Evolutionary conservation across 2,113 vertebrate genomes (phyloP).

Genomic region (Sphyrna mokarran): DNA sequence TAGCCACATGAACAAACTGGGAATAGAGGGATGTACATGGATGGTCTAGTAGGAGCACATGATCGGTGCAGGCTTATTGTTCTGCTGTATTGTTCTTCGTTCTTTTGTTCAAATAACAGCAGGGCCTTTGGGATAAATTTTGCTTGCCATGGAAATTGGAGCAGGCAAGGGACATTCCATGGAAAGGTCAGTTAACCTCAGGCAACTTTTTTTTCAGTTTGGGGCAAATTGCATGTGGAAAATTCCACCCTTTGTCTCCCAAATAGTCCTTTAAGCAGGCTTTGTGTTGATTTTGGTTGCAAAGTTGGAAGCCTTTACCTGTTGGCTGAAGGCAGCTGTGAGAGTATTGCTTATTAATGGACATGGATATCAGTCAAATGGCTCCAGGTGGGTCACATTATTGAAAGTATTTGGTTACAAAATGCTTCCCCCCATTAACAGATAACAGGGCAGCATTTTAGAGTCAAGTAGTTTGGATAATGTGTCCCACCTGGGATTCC

Average conservation of each 20-base stretch:
- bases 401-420: constrained; percentile 6
- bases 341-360: neutral
- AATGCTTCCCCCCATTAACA: neutral
- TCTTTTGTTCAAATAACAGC: too few relatives aligned
- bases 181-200: too few relatives aligned
- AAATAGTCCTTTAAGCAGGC: neutral
- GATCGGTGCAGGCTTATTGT: too few relatives aligned
- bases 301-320: neutral
- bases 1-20: too few relatives aligned
- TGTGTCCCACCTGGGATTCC: neutral
- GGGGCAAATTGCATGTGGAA: too few relatives aligned
- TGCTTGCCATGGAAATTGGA: too few relatives aligned
- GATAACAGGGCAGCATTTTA: neutral
- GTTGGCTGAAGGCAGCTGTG: neutral
- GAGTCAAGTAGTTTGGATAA: neutral
- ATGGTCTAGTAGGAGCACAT: too few relatives aligned
- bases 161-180: too few relatives aligned
- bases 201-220: too few relatives aligned
- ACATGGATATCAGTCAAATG: neutral
- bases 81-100: too few relatives aligned
- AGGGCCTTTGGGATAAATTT: too few relatives aligned
- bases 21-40: too few relatives aligned
- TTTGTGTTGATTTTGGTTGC: neutral
- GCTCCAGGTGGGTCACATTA: neutral
- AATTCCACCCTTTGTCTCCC: neutral